Conservation (phyloP, 1,140 invertebrate species). For the Streblospio benedicti region DNA sequence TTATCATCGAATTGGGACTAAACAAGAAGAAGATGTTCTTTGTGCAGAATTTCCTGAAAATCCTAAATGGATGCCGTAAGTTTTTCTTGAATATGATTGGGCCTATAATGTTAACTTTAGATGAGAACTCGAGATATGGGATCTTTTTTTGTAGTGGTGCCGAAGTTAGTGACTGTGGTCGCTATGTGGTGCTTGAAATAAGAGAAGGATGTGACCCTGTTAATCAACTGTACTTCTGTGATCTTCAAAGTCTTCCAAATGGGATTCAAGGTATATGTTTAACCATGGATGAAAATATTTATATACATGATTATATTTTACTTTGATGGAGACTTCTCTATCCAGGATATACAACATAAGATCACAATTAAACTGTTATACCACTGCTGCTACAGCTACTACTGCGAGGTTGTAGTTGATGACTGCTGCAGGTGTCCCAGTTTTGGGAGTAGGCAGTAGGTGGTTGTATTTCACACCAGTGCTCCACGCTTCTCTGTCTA, state of each 20-base stretch:
- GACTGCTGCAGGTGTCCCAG: too few species aligned
- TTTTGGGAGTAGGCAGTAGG: too few species aligned
- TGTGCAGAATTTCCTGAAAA: constrained; percentile 85
- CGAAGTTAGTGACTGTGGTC: constrained; percentile 79
- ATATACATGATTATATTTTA: too few species aligned
- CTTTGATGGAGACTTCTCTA: too few species aligned
- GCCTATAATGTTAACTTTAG: constrained; percentile 8
- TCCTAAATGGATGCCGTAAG: constrained; percentile 85
- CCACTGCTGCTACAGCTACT: too few species aligned
- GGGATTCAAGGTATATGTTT: constrained; percentile 30
- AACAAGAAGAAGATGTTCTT: constrained; percentile 78
- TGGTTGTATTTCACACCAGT: too few species aligned
- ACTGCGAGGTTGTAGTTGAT: too few species aligned
- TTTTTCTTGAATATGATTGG: constrained; percentile 13
- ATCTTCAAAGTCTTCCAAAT: constrained; percentile 50
- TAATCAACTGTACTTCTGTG: constrained; percentile 75
- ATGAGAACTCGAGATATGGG: not conserved
- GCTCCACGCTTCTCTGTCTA: too few species aligned
- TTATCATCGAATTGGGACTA: constrained; percentile 80
- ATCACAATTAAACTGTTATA: too few species aligned
- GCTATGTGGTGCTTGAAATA: constrained; percentile 72
- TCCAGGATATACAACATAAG: too few species aligned
- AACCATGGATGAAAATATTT: too few species aligned
- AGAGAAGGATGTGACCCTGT: constrained; percentile 72
- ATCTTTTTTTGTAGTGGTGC: constrained; percentile 55